phyloP scores from a whole-genome alignment of 2,797 vertebrate genomes.

The Sphenopsis melanotis region DNA sequence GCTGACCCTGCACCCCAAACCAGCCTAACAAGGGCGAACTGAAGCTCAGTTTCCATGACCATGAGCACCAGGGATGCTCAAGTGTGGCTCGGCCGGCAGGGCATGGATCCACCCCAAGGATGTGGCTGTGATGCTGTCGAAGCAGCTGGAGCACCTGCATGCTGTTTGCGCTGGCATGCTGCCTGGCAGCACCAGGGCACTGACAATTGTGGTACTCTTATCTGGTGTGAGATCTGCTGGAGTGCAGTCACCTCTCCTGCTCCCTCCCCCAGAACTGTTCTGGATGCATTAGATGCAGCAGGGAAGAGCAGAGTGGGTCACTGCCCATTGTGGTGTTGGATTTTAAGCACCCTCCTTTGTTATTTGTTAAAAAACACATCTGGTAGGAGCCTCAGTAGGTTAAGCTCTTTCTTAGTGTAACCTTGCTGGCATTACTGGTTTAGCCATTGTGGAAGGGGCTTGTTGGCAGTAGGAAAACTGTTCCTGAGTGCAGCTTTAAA shows the following conservation, averaged over 20 bases:
- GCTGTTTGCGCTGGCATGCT: not conserved
- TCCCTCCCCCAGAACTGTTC: not conserved
- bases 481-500: not conserved
- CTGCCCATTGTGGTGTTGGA: not conserved
- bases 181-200: not conserved
- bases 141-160: not conserved
- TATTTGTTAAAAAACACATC: not conserved
- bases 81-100: not conserved
- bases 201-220: not conserved
- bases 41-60: not conserved
- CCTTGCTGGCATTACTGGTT: not conserved
- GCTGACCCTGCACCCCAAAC: not conserved
- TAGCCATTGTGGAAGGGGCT: not conserved
- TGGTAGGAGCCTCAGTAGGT: not conserved
- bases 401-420: not conserved
- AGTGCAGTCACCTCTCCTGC: not conserved
- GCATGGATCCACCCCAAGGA: not conserved
- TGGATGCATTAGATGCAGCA: not conserved
- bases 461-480: not conserved
- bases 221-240: not conserved
- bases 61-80: fast-evolving
- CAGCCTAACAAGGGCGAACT: not conserved
- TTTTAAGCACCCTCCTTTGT: not conserved
- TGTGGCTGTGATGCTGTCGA: fast-evolving
- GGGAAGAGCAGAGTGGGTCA: not conserved